Evolutionary conservation across 2,113 vertebrate species (phyloP).

Genomic region (Myrmecobius fasciatus): DNA sequence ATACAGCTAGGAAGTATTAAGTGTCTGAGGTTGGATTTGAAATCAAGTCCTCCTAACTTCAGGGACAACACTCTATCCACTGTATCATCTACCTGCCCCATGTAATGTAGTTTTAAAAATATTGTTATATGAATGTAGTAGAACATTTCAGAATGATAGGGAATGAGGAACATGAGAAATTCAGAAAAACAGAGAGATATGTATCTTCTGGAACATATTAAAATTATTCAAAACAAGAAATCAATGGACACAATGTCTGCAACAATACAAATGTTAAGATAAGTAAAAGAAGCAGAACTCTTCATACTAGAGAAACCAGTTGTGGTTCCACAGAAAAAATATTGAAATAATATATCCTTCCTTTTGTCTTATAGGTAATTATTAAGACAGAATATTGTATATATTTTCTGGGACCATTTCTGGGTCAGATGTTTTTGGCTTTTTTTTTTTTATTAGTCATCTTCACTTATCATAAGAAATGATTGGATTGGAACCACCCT

Average conservation of each 20-base stretch:
- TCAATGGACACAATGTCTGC: background rate
- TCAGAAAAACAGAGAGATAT: background rate
- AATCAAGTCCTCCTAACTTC: too few relatives aligned
- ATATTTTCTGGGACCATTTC: background rate
- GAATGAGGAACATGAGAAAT: background rate
- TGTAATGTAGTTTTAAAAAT: too few relatives aligned
- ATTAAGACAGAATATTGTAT: background rate
- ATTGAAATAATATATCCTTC: background rate
- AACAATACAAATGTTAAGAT: background rate
- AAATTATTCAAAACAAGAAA: background rate
- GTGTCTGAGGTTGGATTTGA: too few relatives aligned
- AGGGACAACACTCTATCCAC: too few relatives aligned
- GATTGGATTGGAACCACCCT: too few relatives aligned
- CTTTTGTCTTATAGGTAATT: background rate
- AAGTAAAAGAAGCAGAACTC: background rate
- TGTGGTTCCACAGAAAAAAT: background rate
- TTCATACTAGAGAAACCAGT: background rate
- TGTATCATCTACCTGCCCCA: too few relatives aligned
- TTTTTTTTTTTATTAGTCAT: background rate
- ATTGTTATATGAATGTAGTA: background rate
- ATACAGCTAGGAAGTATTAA: too few relatives aligned
- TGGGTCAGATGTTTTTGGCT: background rate
- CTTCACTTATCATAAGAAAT: background rate
- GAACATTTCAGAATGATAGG: background rate
- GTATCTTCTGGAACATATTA: background rate